Percentiles rank a stretch among this genome's conserved stretches.
phyloP scores from a whole-genome alignment of 2,888 invertebrate genomes.

The Hyppa rectilinea region DNA sequence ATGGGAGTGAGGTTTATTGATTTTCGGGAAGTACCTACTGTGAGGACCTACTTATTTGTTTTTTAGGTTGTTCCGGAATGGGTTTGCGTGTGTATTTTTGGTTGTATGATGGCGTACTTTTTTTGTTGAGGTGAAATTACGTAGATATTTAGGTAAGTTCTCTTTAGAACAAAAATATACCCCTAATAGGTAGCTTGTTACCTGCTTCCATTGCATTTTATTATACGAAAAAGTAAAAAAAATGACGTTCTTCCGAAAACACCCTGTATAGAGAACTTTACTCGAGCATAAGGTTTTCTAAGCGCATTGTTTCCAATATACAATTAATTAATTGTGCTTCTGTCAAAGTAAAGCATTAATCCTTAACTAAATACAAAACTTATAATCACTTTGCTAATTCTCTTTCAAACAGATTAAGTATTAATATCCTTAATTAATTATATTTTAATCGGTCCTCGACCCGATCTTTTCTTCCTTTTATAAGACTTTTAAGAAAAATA shows the following conservation, averaged over 20 bases:
- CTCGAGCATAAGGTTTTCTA: not conserved
- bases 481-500: not conserved
- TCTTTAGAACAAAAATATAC: not conserved
- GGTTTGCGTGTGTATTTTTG: not conserved
- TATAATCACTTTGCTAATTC: slow-evolving; percentile 4
- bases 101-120: not conserved
- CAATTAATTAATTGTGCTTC: not conserved
- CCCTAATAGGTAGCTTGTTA: not conserved
- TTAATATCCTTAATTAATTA: slow-evolving; percentile 1
- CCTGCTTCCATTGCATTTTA: not conserved
- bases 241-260: not conserved
- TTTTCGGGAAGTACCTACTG: not conserved
- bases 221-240: not conserved
- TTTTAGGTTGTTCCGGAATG: not conserved
- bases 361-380: not conserved
- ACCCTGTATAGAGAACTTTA: not conserved
- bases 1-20: slow-evolving; percentile 21
- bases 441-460: not conserved
- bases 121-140: not conserved
- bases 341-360: slow-evolving; percentile 1
- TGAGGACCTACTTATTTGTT: not conserved
- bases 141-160: no score
- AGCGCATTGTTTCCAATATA: not conserved
- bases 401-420: not conserved
- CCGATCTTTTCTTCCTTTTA: not conserved